Conservation (phyloP, 2,888 invertebrate genomes). For the Odontocerum albicorne region DNA sequence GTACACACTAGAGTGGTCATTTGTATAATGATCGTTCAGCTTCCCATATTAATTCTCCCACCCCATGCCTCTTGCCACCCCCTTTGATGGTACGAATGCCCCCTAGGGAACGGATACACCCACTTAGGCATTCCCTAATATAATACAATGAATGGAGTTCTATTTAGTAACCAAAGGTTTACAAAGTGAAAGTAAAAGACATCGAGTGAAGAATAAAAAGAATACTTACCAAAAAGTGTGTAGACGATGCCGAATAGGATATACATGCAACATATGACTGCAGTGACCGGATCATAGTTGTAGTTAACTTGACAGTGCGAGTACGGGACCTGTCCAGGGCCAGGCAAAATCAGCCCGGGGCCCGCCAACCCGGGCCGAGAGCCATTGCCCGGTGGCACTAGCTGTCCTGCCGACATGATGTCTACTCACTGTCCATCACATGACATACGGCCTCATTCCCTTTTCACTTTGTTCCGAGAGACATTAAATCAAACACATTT, state of each 20-base stretch:
- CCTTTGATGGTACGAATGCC: too few relatives aligned
- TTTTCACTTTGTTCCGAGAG: too few relatives aligned
- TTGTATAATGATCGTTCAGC: too few relatives aligned
- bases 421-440: conserved; percentile 7
- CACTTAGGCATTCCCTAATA: conserved; percentile 2
- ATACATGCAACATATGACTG: conserved; percentile 70
- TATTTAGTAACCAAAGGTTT: background rate
- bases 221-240: conserved; percentile 75
- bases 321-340: conserved; percentile 51
- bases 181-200: background rate
- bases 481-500: too few relatives aligned
- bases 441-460: too few relatives aligned
- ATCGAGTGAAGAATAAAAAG: background rate
- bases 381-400: conserved; percentile 54
- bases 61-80: too few relatives aligned
- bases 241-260: conserved; percentile 82
- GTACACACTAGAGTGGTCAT: too few relatives aligned
- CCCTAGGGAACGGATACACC: too few relatives aligned
- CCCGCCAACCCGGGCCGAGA: conserved; percentile 49
- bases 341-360: conserved; percentile 45
- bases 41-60: too few relatives aligned
- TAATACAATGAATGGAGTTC: too few relatives aligned
- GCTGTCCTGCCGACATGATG: conserved; percentile 50
- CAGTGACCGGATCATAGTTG: conserved; percentile 66
- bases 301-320: conserved; percentile 59